Evolutionary conservation across 2,113 vertebrate genomes (phyloP).

Genomic region (Paradisaea rubra): DNA sequence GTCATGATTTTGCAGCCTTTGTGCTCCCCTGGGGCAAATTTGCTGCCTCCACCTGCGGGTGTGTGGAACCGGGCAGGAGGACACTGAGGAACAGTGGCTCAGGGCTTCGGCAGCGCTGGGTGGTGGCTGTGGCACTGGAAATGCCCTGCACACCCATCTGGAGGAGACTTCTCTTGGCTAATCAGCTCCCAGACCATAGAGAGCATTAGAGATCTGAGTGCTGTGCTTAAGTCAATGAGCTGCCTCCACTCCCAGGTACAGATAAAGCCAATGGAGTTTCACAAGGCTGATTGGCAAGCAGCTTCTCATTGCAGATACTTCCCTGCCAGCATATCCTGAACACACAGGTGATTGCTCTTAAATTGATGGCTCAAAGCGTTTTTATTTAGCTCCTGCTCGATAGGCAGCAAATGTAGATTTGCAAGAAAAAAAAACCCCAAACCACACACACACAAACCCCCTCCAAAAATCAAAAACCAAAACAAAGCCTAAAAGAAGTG

Average conservation of each 20-base stretch:
- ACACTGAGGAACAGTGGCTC: neutral
- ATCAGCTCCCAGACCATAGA: neutral
- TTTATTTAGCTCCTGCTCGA: conserved; percentile 64
- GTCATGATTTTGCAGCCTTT: neutral
- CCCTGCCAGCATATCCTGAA: conserved; percentile 56
- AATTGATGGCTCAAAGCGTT: conserved; percentile 67
- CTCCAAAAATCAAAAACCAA: too few relatives aligned
- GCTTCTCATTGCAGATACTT: conserved; percentile 64
- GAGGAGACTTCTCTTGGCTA: neutral
- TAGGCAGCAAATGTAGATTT: conserved; percentile 1
- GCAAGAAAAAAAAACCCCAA: neutral
- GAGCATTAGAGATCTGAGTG: neutral
- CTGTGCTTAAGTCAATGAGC: neutral
- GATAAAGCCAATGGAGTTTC: conserved; percentile 26
- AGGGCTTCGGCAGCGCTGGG: fast-evolving
- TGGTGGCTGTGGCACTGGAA: neutral
- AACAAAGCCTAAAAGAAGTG: neutral
- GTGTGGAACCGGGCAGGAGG: fast-evolving
- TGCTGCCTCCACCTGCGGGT: fast-evolving
- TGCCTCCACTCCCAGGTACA: neutral
- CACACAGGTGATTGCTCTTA: conserved; percentile 68
- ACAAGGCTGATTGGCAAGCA: conserved; percentile 55
- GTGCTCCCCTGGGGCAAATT: fast-evolving
- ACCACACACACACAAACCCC: neutral
- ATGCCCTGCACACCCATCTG: neutral